These are phyloP conservation scores for Conus betulinus DNA, from an alignment of 1,140 invertebrate genomes.

Conservation along the genomic window DNA sequence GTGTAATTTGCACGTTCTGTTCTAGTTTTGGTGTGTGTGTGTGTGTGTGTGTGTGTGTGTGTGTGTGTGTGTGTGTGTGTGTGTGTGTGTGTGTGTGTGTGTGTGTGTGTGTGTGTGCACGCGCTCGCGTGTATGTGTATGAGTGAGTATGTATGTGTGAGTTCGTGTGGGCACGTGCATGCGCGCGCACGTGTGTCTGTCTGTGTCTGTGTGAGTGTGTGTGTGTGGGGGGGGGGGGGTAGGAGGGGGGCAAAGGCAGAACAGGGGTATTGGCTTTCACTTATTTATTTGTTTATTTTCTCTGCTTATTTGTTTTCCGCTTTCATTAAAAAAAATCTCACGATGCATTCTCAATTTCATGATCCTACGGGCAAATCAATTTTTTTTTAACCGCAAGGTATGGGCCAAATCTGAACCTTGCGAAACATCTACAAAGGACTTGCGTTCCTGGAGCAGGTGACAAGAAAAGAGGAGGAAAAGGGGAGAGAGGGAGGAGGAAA, in stretches of 20 bases:
- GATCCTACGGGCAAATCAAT: too few species aligned
- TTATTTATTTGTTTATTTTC: too few species aligned
- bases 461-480: too few species aligned
- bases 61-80: neutral
- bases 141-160: conserved; percentile 4
- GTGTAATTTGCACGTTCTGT: neutral
- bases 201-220: neutral
- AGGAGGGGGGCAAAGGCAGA: neutral
- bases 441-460: too few species aligned
- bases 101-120: neutral
- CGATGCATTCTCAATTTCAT: too few species aligned
- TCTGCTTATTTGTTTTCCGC: too few species aligned
- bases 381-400: too few species aligned
- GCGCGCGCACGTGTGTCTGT: conserved; percentile 1
- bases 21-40: neutral
- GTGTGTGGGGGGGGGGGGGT: neutral
- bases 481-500: neutral
- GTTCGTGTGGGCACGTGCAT: neutral
- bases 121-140: neutral
- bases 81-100: neutral
- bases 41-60: conserved; percentile 13
- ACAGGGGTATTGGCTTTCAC: neutral
- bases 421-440: too few species aligned
- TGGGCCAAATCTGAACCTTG: too few species aligned
- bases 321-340: too few species aligned